Conservation (phyloP, 1,140 invertebrate species). For the Drosophila santomea region DNA sequence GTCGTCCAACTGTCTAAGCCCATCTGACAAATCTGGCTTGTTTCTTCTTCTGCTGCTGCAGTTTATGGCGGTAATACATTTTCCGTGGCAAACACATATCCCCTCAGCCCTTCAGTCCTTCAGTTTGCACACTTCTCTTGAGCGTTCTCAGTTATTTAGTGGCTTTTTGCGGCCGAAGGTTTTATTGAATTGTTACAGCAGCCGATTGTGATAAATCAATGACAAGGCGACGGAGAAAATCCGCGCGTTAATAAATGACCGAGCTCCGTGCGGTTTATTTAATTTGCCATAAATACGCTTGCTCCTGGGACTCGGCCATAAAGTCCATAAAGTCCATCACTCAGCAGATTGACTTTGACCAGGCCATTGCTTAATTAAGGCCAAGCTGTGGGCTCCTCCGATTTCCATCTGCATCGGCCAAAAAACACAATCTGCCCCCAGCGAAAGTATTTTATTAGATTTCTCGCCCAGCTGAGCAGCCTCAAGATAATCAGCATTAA, state of each 20-base stretch:
- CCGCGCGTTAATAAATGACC: conserved; percentile 57
- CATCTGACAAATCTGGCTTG: conserved; percentile 24
- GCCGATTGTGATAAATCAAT: conserved; percentile 77
- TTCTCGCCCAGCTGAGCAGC: conserved; percentile 48
- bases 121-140: conserved; percentile 23
- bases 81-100: conserved; percentile 6
- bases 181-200: conserved; percentile 78
- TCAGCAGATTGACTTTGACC: conserved; percentile 61
- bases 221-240: conserved; percentile 43
- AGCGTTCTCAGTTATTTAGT: conserved; percentile 40
- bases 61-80: conserved; percentile 74
- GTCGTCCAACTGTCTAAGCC: conserved; percentile 11
- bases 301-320: conserved; percentile 37
- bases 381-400: conserved; percentile 43
- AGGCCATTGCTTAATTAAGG: conserved; percentile 63
- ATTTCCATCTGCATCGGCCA: conserved; percentile 43
- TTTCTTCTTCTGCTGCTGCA: conserved; percentile 46
- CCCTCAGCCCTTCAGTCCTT: conserved; percentile 2
- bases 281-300: conserved; percentile 67
- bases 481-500: conserved; percentile 73
- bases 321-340: conserved; percentile 30
- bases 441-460: conserved; percentile 72
- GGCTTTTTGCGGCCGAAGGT: conserved; percentile 55
- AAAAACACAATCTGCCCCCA: conserved; percentile 70
- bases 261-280: conserved; percentile 55